Evolutionary conservation across 2,888 invertebrate species (phyloP), one percentile per base, ranked within the genome.

Genomic region (Dioctria linearis): DNA sequence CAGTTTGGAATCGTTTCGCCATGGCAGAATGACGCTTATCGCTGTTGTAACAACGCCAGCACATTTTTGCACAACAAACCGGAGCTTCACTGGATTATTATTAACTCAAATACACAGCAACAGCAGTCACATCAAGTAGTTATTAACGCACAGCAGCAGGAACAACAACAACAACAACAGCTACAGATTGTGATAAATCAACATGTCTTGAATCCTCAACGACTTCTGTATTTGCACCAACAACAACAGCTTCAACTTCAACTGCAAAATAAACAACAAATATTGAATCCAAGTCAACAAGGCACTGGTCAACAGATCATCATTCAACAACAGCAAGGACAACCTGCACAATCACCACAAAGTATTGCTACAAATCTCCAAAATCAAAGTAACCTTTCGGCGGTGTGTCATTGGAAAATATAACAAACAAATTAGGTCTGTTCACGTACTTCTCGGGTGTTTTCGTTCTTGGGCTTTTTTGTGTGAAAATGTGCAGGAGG

Each of bases 101-200:
- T 81, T 46, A 80, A 81, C 39, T 81, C 83, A 81, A 57, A 76
- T 73, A 42, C 81, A n/a, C n/a, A n/a, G n/a, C n/a, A n/a, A 43
- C 73, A 91, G 82, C 90, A 91, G 84, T 90, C 90, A 90, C 90
- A 90, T 3, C 91, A 90, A 82, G 90, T 75, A 39, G 69, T 79
- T 25, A 46, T 80, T 2, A 80, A 73, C 49, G 42, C 63, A 6
- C 78, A 76, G 40, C 80, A n/a, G n/a, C n/a, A 69, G 5, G 51
- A 91, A 81, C 90, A 91, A 84, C 80, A 86, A 49, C 88, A 87
- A 63, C 87, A 85, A 39, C 87, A 86, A 71, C 86, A 86, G 39
- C 87, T 87, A 66, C 88, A 88, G 82, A 87, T 87, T 80, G 87
- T 87, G 40, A 87, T 87, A 37, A 88, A 88, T 83, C 88, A 88